Conservation (phyloP, 2,113 vertebrate genomes). For the Eptesicus fuscus region DNA sequence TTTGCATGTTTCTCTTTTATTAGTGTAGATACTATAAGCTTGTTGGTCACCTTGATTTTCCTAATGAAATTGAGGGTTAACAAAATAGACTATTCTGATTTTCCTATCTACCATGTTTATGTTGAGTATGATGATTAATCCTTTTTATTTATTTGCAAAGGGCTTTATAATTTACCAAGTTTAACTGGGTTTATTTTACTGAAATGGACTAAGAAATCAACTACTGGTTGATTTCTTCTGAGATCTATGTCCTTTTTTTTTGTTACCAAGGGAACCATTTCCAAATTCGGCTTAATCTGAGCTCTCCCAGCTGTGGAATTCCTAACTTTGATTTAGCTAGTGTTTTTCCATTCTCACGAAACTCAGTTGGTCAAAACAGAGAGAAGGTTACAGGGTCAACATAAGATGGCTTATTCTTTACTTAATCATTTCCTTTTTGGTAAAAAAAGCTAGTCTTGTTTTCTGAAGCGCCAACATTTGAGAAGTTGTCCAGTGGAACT, state of each 20-base stretch:
- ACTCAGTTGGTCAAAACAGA: constrained; percentile 34
- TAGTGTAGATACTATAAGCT: background rate
- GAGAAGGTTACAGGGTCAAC: constrained; percentile 47
- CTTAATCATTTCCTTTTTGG: constrained; percentile 57
- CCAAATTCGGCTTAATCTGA: constrained; percentile 51
- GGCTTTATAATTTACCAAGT: background rate
- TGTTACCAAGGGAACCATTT: constrained; percentile 64
- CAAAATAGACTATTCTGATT: background rate
- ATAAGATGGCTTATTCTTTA: background rate
- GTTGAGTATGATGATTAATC: background rate
- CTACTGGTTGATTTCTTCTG: constrained; percentile 24
- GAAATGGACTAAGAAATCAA: constrained; percentile 1
- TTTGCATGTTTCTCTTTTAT: background rate
- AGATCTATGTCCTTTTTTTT: background rate
- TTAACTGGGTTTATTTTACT: constrained; percentile 4
- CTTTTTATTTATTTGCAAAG: background rate
- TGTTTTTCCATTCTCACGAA: constrained; percentile 65
- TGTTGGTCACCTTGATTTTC: background rate
- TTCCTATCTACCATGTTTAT: background rate
- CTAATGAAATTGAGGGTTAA: background rate
- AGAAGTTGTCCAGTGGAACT: constrained; percentile 10
- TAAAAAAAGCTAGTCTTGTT: constrained; percentile 22
- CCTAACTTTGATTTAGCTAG: constrained; percentile 40
- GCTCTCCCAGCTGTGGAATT: constrained; percentile 55
- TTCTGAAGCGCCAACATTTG: constrained; percentile 12